Conservation (phyloP, 2,888 invertebrate species). For the Caenorhabditis sp. region DNA sequence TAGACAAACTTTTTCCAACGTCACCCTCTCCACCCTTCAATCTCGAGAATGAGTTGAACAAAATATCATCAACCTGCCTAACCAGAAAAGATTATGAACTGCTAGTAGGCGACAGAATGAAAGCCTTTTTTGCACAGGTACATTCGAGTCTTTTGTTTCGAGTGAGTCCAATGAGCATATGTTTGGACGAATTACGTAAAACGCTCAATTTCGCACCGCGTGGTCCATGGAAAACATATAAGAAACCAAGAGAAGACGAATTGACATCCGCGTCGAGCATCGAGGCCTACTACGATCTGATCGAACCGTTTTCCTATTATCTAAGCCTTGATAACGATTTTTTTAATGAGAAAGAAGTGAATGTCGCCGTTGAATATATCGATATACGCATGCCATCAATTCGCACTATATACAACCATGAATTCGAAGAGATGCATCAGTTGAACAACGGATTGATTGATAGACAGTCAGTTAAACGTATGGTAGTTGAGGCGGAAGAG, state of each 20-base stretch:
- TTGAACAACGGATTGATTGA: conserved; percentile 6
- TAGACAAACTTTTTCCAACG: no score
- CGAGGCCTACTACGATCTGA: conserved; percentile 18
- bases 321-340: conserved; percentile 9
- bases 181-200: conserved; percentile 8
- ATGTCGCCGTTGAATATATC: no score
- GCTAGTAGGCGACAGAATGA: conserved; percentile 7
- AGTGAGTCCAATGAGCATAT: conserved; percentile 5
- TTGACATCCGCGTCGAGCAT: conserved; percentile 7
- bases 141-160: not conserved
- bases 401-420: conserved; percentile 2
- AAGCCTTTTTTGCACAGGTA: not conserved
- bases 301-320: conserved; percentile 1
- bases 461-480: conserved; percentile 10
- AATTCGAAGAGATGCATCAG: conserved; percentile 7
- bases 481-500: conserved; percentile 2
- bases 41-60: conserved; percentile 9
- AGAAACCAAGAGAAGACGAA: conserved; percentile 12
- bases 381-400: no score
- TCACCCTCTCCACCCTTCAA: not conserved
- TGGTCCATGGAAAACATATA: conserved; percentile 7
- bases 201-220: conserved; percentile 5
- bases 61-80: conserved; percentile 14
- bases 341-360: no score
- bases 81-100: conserved; percentile 7